Evolutionary conservation across 2,797 vertebrate species (phyloP).

Genomic region (Ciconia nigra): DNA sequence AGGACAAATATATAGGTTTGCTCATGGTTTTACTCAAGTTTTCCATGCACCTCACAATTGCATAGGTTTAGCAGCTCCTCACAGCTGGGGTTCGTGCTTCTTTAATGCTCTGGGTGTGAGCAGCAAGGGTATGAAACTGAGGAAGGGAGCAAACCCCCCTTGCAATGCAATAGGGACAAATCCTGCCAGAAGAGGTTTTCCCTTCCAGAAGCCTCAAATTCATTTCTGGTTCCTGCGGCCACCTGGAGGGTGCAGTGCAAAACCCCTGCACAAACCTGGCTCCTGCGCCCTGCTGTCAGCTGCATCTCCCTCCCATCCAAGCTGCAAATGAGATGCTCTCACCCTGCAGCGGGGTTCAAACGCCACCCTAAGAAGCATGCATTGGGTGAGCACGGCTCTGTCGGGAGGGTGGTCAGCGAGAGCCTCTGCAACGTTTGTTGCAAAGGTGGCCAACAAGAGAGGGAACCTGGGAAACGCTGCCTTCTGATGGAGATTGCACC

Average conservation of each 20-base stretch:
- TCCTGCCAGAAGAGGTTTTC: not conserved
- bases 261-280: not conserved
- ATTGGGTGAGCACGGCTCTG: rapidly evolving
- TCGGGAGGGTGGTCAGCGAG: not conserved
- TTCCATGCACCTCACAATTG: not conserved
- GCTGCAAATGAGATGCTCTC: not conserved
- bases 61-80: not conserved
- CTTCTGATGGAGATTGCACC: rapidly evolving
- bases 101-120: not conserved
- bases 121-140: not conserved
- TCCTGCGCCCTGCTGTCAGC: not conserved
- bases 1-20: not conserved
- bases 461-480: not conserved
- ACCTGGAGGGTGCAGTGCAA: not conserved
- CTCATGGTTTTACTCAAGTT: not conserved
- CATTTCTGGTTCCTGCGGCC: rapidly evolving
- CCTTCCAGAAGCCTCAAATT: not conserved
- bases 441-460: not conserved
- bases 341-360: not conserved
- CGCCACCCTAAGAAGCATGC: rapidly evolving
- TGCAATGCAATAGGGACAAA: not conserved
- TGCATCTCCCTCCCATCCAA: not conserved
- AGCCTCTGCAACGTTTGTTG: not conserved
- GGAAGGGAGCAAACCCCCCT: not conserved
- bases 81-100: not conserved